Conservation (phyloP, 2,113 vertebrate species). For the Tor tambroides region DNA sequence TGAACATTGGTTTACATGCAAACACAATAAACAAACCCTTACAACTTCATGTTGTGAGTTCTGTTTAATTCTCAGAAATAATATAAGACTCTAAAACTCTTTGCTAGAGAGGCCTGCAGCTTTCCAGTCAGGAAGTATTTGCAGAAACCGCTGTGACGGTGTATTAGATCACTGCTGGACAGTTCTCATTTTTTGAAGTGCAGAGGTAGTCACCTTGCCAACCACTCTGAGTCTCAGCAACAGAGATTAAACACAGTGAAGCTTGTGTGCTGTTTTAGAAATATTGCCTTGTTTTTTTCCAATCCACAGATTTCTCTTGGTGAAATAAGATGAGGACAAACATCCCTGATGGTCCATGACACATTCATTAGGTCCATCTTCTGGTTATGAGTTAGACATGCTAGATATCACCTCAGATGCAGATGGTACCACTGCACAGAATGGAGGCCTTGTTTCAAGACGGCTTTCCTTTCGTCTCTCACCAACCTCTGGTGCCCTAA, state of each 20-base stretch:
- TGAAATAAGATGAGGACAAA: not conserved
- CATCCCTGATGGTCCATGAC: not conserved
- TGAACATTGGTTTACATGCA: constrained; percentile 54
- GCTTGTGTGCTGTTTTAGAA: constrained; percentile 10
- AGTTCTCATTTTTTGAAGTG: constrained; percentile 30
- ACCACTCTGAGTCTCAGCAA: not conserved
- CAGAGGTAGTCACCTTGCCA: constrained; percentile 19
- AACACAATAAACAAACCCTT: constrained; percentile 63
- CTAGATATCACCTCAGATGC: constrained; percentile 48
- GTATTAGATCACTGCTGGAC: constrained; percentile 17
- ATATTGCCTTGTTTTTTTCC: constrained; percentile 24
- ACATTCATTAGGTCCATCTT: not conserved
- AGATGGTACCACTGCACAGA: constrained; percentile 50
- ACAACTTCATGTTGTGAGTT: constrained; percentile 53
- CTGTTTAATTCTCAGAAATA: constrained; percentile 9
- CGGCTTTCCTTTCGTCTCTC: constrained; percentile 52
- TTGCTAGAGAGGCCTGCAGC: not conserved
- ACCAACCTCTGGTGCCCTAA: constrained; percentile 66
- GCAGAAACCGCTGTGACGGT: not conserved
- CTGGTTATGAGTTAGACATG: constrained; percentile 46
- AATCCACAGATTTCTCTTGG: constrained; percentile 22
- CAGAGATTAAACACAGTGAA: not conserved
- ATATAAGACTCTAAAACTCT: not conserved
- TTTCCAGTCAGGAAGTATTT: not conserved
- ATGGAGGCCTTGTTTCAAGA: constrained; percentile 60